A percentile compares a stretch with the other conserved stretches of the same genome.
Evolutionary conservation across 2,888 invertebrate genomes (phyloP).

Genomic region (Drosophila acutilabella): DNA sequence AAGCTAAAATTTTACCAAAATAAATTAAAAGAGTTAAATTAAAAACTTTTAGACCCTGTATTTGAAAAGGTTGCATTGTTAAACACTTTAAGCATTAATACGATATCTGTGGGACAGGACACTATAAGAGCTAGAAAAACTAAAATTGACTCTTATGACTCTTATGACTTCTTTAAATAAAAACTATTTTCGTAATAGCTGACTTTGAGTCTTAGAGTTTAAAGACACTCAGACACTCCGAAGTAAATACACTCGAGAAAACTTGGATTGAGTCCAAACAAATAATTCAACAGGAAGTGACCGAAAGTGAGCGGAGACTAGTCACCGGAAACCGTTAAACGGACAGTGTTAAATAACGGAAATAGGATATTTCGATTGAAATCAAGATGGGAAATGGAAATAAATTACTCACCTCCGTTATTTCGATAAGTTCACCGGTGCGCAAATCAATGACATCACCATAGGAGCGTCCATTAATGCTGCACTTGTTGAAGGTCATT

Average conservation of each 20-base stretch:
- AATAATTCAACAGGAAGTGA: constrained; percentile 2
- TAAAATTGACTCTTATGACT: no score
- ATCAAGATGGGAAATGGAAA: background rate
- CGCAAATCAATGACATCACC: constrained; percentile 95
- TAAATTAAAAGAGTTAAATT: no score
- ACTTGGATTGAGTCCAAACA: no score
- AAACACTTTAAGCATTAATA: no score
- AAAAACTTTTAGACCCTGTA: background rate
- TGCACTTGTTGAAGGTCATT: constrained; percentile 99
- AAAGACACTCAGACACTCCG: no score
- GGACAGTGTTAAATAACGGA: constrained; percentile 4
- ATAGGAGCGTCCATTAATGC: constrained; percentile 95
- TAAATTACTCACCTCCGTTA: constrained; percentile 90
- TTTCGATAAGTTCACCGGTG: constrained; percentile 94
- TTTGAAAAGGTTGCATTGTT: no score
- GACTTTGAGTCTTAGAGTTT: no score
- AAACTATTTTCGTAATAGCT: no score
- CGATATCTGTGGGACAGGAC: no score
- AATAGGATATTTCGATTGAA: background rate
- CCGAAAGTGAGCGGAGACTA: constrained; percentile 4
- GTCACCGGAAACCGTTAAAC: background rate
- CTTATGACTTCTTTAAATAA: no score
- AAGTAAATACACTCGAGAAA: no score
- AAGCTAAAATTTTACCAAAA: background rate
- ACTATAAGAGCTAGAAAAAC: no score